Evolutionary conservation across 1,140 invertebrate species (phyloP), one percentile per base, ranked within the genome.

Genomic region (Drosophila auraria): DNA sequence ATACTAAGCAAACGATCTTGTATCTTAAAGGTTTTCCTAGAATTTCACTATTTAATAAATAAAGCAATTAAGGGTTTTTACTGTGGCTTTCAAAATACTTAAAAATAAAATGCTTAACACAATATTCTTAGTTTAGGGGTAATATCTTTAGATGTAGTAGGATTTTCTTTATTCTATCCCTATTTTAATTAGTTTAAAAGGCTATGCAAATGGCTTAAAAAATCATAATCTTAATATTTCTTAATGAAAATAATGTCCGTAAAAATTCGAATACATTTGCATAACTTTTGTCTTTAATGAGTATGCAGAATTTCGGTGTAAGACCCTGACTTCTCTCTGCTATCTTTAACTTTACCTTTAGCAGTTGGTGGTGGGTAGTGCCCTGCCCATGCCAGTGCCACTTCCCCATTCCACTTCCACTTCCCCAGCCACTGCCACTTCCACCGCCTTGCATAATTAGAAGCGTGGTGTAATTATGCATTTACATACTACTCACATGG

Each of bases 391-490:
- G 38, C 11, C 38, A 36, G 8, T 45, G 15, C 27, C 44, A 40
- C 50, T 42, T 50, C 62, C 49, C 49, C 45, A 36, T 58, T 9
- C 30, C 30, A 38, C 30, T 66, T 6, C 25, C 51, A 20, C 11
- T 54, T 57, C 53, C 30, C 33, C 33, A 36, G 9, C 33, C 51
- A 51, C n/a, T 33, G 20, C 25, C 25, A 58, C 59, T 42, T 33
- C 45, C 56, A 6, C 17, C 23, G 8, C 69, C 70, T 47, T 79
- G 84, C 86, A 75, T 89, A 89, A 89, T 89, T 89, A 89, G 84
- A 78, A 76, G 83, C 78, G 84, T 87, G 83, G 70, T 87, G 62
- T 78, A 79, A 79, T 79, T 72, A 80, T 79, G 76, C 76, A 79
- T 73, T 73, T 74, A 73, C 56, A 73, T 61, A 38, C 56, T 40